These are phyloP conservation scores for Gymnoscopelus braueri DNA, from an alignment of 2,797 vertebrate genomes.

Conservation along the genomic window DNA sequence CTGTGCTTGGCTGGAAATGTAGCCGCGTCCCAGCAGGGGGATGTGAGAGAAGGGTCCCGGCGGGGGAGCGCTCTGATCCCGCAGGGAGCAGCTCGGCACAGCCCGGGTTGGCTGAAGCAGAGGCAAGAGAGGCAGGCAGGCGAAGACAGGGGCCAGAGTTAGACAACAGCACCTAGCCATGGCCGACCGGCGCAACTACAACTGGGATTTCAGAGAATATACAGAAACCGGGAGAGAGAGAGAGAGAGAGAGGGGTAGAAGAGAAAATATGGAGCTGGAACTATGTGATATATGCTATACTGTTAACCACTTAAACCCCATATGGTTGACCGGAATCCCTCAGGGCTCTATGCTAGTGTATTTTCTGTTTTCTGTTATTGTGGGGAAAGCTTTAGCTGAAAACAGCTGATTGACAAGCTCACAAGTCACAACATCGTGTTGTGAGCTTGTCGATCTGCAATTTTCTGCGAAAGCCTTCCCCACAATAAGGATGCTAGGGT, in stretches of 20 bases:
- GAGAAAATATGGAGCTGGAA: slow-evolving; percentile 63
- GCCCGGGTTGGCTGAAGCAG: slow-evolving; percentile 91
- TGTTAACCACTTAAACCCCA: too few relatives aligned
- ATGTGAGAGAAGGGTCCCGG: slow-evolving; percentile 99
- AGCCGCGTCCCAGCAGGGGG: slow-evolving; percentile 99
- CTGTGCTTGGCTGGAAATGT: slow-evolving; percentile 99
- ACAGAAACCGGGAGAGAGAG: background rate
- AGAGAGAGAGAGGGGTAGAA: slow-evolving; percentile 24
- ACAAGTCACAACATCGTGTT: too few relatives aligned
- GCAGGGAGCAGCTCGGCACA: slow-evolving; percentile 99
- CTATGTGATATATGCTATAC: background rate
- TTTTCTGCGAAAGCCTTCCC: too few relatives aligned
- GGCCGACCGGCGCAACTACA: slow-evolving; percentile 84
- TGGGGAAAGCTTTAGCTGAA: too few relatives aligned
- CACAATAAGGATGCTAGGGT: too few relatives aligned
- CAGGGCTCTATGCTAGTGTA: too few relatives aligned
- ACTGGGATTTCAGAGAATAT: slow-evolving; percentile 10
- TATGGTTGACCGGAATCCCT: too few relatives aligned
- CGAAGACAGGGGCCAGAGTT: slow-evolving; percentile 84
- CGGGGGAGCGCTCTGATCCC: slow-evolving; percentile 99
- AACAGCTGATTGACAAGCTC: too few relatives aligned
- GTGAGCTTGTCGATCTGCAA: too few relatives aligned
- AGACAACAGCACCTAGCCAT: slow-evolving; percentile 97
- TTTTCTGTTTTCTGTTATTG: too few relatives aligned
- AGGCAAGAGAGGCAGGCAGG: slow-evolving; percentile 81